phyloP scores from a whole-genome alignment of 23 tunicate species.

The Trididemnum miniatum region DNA sequence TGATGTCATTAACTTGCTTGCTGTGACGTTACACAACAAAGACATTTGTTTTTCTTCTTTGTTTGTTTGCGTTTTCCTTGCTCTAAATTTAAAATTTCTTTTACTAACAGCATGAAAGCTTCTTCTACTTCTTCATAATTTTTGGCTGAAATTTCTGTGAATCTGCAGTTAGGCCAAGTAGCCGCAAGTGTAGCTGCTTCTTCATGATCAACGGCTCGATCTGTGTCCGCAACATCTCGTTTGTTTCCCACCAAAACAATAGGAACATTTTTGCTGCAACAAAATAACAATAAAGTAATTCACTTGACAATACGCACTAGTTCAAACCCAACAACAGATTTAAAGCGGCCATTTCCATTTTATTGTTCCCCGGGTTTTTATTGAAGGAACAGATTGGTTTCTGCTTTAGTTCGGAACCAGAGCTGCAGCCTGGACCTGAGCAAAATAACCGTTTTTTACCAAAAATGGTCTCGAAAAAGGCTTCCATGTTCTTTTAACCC shows the following conservation, averaged over 20 bases:
- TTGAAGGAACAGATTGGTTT: no score
- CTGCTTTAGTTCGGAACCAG: no score
- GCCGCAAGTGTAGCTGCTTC: slow-evolving; percentile 44
- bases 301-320: no score
- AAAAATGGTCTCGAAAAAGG: no score
- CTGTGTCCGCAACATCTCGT: slow-evolving; percentile 6
- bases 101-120: slow-evolving; percentile 20
- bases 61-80: background rate
- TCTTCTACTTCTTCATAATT: slow-evolving; percentile 20
- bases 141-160: slow-evolving; percentile 48
- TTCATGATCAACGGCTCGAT: slow-evolving; percentile 27
- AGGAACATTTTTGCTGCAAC: slow-evolving; percentile 37
- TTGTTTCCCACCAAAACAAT: slow-evolving; percentile 55
- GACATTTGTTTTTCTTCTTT: background rate
- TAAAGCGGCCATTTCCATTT: no score
- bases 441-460: no score
- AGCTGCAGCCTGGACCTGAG: no score
- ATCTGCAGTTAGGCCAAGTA: slow-evolving; percentile 40
- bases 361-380: no score
- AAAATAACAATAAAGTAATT: background rate
- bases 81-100: slow-evolving; percentile 36
- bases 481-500: no score
- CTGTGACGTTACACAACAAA: background rate
- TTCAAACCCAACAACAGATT: no score
- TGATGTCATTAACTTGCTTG: no score